Evolutionary conservation across 2,797 vertebrate genomes (phyloP), one percentile per base, ranked within the genome.

Genomic region (Microctenopoma lineatum): DNA sequence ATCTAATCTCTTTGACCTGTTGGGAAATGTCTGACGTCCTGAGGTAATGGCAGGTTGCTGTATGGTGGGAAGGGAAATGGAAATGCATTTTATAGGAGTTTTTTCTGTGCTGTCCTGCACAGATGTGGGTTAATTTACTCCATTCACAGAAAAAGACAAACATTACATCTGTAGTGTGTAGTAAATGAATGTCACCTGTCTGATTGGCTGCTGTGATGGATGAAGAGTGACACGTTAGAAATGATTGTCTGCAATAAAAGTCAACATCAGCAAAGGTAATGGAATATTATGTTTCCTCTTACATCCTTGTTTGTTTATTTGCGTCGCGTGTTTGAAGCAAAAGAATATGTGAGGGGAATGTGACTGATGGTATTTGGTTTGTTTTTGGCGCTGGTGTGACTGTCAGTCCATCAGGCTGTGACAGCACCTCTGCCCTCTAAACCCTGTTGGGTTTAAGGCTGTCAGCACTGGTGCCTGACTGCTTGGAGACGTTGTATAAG

Each of bases 341-440:
- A 69, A 76, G 21, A 54, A 66, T 1, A 61, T 44, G 21, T 53
- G 26, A 47, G 53, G 61, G 48, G 32, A 60, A 45, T 59, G 75
- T 82, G 85, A 84, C 58, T 70, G 87, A 81, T 59, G 48, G 62
- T 56, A 64, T 77, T 77, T 56, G 55, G 59, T 70, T 73, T 25
- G 52, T 68, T 84, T 84, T 73, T 55, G 4, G 29, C 60, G 54
- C 59, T 55, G 34, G 18, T 58, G 61, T 85, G 77, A 81, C 75
- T 81, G 84, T 80, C 78, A 74, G 64, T 76, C 73, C 73, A n/a
- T 83, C 83, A 81, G 67, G 68, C 42, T 79, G 66, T 89, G 90
- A 86, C 86, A 83, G 82, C 57, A 14, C 75, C 83, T 86, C 65
- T 88, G 88, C 84, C 77, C 85, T 84, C 57, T n/a, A 62, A 55